Evolutionary conservation across 2,113 vertebrate genomes (phyloP).

Genomic region (Notiomystis cincta): DNA sequence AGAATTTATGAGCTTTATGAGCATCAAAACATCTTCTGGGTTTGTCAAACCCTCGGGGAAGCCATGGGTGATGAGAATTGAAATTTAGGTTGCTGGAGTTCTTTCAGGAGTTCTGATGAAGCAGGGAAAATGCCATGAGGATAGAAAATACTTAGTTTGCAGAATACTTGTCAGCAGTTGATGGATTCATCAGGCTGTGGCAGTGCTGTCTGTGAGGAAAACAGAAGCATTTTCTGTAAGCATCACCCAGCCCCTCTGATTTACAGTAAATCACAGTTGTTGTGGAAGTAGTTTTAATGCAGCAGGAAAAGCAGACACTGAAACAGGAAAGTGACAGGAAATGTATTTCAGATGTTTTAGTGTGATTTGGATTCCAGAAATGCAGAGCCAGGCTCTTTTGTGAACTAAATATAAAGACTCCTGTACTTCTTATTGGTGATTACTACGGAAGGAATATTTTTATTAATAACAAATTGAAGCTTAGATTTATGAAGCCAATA

Average conservation of each 20-base stretch:
- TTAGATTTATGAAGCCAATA: not conserved
- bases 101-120: not conserved
- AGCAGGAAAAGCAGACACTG: not conserved
- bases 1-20: rapidly evolving
- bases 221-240: not conserved
- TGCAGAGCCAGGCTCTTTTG: not conserved
- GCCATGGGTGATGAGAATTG: not conserved
- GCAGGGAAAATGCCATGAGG: not conserved
- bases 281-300: not conserved
- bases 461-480: not conserved
- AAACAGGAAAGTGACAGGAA: not conserved
- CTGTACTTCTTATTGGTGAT: not conserved
- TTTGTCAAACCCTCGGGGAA: not conserved
- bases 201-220: not conserved
- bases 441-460: not conserved
- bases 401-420: not conserved
- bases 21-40: not conserved
- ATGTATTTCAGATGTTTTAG: not conserved
- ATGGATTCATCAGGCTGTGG: not conserved
- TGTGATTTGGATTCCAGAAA: not conserved
- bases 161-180: not conserved
- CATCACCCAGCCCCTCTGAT: not conserved
- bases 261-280: not conserved
- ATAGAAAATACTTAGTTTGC: not conserved
- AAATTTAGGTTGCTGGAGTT: not conserved